These are phyloP conservation scores for Smutsia temminckii DNA, from an alignment of 2,797 vertebrate genomes.

Conservation along the genomic window DNA sequence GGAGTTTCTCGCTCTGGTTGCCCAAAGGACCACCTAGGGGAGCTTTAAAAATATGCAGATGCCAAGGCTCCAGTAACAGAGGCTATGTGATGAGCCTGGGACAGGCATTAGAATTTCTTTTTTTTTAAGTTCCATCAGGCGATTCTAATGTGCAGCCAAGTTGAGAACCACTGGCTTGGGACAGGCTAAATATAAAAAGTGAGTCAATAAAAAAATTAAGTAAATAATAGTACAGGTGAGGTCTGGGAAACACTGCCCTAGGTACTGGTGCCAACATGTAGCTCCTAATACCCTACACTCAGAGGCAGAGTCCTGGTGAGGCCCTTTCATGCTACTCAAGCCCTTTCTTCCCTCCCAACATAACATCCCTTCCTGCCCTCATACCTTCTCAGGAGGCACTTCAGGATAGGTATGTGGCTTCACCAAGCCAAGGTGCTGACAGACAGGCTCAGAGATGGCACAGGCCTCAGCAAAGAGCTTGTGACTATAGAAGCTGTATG, in stretches of 20 bases:
- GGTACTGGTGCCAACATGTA: not conserved
- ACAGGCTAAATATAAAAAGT: not conserved
- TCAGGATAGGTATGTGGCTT: conserved; percentile 79
- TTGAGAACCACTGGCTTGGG: not conserved
- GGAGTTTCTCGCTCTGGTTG: not conserved
- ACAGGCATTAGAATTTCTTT: not conserved
- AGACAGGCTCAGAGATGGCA: conserved; percentile 87
- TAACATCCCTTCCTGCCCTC: not conserved
- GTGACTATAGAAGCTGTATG: conserved; percentile 90
- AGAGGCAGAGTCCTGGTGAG: not conserved
- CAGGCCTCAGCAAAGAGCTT: conserved; percentile 89
- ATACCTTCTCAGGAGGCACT: conserved; percentile 87
- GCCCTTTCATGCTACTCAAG: not conserved
- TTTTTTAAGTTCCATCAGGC: not conserved
- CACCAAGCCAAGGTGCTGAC: conserved; percentile 80
- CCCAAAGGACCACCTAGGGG: not conserved
- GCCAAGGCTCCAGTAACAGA: not conserved
- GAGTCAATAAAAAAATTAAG: conserved; percentile 20
- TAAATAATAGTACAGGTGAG: not conserved
- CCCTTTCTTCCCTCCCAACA: not conserved
- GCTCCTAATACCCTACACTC: not conserved
- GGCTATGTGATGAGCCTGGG: not conserved
- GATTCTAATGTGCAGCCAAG: not conserved
- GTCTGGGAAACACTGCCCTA: not conserved
- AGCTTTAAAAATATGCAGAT: not conserved